Evolutionary conservation across 2,113 vertebrate genomes (phyloP).

Genomic region (Apodemus sylvaticus): DNA sequence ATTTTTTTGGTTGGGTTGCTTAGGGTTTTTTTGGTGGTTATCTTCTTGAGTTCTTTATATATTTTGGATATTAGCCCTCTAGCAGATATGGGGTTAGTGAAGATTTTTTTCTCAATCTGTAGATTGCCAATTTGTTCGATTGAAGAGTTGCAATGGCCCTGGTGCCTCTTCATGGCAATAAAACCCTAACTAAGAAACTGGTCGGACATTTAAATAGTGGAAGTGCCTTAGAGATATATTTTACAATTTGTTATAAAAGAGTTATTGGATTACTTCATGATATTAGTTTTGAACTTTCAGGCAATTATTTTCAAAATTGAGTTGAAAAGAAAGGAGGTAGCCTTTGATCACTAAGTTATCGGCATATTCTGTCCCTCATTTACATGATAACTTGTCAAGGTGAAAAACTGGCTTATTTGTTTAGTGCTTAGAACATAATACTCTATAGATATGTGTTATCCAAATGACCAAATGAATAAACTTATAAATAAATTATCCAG

Average conservation of each 20-base stretch:
- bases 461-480: background rate
- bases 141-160: no score
- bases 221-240: background rate
- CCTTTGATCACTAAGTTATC: background rate
- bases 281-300: slow-evolving; percentile 32
- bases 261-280: background rate
- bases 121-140: no score
- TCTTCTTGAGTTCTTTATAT: no score
- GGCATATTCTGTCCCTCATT: background rate
- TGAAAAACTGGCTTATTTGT: background rate
- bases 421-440: background rate
- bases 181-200: no score
- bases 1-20: no score
- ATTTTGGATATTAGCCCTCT: no score
- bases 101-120: no score
- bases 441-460: background rate
- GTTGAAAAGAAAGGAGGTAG: background rate
- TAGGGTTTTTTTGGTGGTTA: no score
- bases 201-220: background rate
- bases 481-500: background rate
- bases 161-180: no score
- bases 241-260: background rate
- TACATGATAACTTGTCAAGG: background rate
- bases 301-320: slow-evolving; percentile 1
- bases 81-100: no score